Evolutionary conservation across 2,113 vertebrate genomes (phyloP), one percentile per base, ranked within the genome.

Genomic region (Cyanoliseus patagonus): DNA sequence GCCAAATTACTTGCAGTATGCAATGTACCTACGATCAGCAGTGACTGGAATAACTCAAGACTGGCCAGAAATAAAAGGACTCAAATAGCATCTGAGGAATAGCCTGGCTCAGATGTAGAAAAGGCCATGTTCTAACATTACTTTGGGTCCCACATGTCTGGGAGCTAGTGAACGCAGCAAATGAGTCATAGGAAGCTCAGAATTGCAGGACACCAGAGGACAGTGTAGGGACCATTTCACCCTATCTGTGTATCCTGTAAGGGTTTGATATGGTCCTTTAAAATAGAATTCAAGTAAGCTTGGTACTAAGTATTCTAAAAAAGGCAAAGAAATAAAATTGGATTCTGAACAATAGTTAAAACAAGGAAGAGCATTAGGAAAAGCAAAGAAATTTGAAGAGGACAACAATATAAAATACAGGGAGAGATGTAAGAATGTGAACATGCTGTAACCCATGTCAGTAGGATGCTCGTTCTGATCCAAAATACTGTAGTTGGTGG

Each of bases 41-140:
- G 83, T 76, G 90, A 82, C 80, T 69, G 88, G 77, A 94, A 78
- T 94, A 96, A 73, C 66, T 41, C 31, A 42, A 78, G 79, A 89
- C 62, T 27, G 67, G 69, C 51, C 77, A 91, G 74, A 90, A 94
- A 91, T 89, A 91, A 91, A 94, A 84, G 46, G 51, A 35, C 27
- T 75, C 42, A 89, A 75, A 93, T n/a, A 87, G 47, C 39, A 63
- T 57, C 28, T 41, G 62, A 94, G 53, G 73, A 95, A 89, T 66
- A 92, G 69, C n/a, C 57, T 75, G 44, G 77, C 61, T 79, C 51
- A 84, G 64, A 72, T 8, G 47, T 63, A 31, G 86, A 72, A 86
- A 70, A 88, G 55, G 52, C 44, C 61, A 33, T 63, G 70, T 91
- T 94, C 69, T 89, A 86, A 88, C 7, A 4, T 41, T 78, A 42